phyloP scores from a whole-genome alignment of 2,888 invertebrate genomes.

The Cryptophagus acutangulus region DNA sequence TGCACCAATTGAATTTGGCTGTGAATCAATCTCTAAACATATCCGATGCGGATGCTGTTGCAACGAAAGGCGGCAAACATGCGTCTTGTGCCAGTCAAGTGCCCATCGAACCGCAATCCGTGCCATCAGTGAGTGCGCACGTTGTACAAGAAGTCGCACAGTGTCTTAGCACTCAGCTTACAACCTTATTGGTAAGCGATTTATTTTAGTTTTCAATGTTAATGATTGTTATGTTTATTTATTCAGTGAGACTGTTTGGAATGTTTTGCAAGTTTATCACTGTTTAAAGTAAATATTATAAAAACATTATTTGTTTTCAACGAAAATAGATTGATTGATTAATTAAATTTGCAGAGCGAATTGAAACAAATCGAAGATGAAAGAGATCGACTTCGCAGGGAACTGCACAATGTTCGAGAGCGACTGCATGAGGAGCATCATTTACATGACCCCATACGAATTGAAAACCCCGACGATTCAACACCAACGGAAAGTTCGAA shows the following conservation, averaged over 20 bases:
- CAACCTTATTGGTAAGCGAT: conserved; percentile 60
- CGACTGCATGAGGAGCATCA: conserved; percentile 57
- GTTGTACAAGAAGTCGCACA: conserved; percentile 60
- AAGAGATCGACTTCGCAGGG: conserved; percentile 65
- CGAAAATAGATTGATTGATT: conserved; percentile 11
- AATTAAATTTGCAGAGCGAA: conserved; percentile 59
- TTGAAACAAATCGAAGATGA: conserved; percentile 73
- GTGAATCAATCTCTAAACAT: conserved; percentile 56
- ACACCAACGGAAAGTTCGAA: background rate
- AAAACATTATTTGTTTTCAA: conserved; percentile 3
- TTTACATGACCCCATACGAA: conserved; percentile 44
- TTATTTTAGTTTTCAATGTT: conserved; percentile 1
- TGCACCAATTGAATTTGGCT: conserved; percentile 53
- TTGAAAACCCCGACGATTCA: conserved; percentile 17
- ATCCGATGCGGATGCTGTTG: conserved; percentile 54
- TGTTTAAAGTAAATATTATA: no score
- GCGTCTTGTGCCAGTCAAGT: conserved; percentile 45
- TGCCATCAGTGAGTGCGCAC: conserved; percentile 58
- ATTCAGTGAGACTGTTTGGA: no score
- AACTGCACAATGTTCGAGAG: conserved; percentile 67
- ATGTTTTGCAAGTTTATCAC: no score
- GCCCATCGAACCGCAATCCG: conserved; percentile 38
- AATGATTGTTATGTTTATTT: background rate
- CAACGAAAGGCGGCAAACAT: conserved; percentile 47
- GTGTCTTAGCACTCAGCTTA: conserved; percentile 61